phyloP scores from a whole-genome alignment of 1,140 invertebrate genomes.

The Plectrocnemia conspersa region DNA sequence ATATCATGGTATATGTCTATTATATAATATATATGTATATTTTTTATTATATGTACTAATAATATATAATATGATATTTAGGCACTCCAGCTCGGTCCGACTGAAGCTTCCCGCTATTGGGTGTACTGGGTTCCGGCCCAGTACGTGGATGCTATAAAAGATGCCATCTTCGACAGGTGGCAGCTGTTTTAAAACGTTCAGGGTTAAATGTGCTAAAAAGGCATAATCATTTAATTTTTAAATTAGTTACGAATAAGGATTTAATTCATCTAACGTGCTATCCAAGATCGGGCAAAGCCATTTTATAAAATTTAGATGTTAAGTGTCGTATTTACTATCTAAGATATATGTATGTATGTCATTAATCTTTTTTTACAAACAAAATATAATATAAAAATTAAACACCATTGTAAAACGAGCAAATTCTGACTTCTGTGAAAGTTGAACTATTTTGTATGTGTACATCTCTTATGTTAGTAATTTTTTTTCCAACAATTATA shows the following conservation, averaged over 20 bases:
- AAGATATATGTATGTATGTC: too few species aligned
- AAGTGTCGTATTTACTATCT: conserved; percentile 8
- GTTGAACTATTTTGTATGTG: too few species aligned
- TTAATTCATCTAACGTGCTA: conserved; percentile 4
- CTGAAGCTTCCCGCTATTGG: conserved; percentile 87
- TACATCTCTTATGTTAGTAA: too few species aligned
- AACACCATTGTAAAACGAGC: background rate
- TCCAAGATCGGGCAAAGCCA: conserved; percentile 17
- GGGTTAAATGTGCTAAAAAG: background rate
- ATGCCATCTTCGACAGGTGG: conserved; percentile 85
- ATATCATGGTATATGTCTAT: conserved; percentile 70
- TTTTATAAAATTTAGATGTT: conserved; percentile 15
- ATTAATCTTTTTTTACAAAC: conserved; percentile 20
- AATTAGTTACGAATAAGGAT: background rate
- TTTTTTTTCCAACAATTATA: too few species aligned
- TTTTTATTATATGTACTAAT: conserved; percentile 19
- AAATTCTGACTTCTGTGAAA: background rate
- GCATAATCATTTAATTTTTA: background rate
- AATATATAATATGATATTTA: conserved; percentile 43
- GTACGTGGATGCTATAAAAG: conserved; percentile 89
- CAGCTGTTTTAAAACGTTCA: conserved; percentile 62
- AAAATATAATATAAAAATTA: conserved; percentile 13
- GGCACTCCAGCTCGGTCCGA: conserved; percentile 81
- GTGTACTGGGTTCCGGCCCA: conserved; percentile 93
- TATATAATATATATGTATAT: conserved; percentile 23